A percentile compares a stretch with the other conserved stretches of the same genome.
Conservation (phyloP, 2,113 vertebrate species). For the Gymnogyps californianus region DNA sequence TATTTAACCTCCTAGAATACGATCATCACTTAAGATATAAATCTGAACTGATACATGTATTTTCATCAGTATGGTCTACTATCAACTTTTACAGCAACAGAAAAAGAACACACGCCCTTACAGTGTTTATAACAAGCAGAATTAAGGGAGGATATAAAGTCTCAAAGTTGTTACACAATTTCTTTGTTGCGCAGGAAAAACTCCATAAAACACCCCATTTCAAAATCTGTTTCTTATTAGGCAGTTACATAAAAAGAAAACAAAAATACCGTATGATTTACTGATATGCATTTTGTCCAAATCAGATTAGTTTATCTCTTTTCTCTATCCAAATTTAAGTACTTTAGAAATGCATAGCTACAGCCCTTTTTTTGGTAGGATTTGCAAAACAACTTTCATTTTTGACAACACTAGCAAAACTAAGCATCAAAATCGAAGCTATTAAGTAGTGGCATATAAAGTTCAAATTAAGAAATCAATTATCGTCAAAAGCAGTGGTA, state of each 20-base stretch:
- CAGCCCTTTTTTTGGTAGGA: background rate
- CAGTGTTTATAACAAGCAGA: background rate
- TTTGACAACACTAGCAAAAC: background rate
- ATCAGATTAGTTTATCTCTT: conserved; percentile 10
- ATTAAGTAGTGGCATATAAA: background rate
- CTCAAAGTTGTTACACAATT: background rate
- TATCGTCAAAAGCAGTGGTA: background rate
- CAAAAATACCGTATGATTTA: background rate
- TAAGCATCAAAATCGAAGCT: background rate
- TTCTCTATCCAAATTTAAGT: background rate
- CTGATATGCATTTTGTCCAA: background rate
- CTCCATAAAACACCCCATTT: background rate
- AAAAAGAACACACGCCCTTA: background rate
- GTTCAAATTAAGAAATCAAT: background rate
- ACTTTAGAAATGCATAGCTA: background rate
- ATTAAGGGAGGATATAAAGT: background rate
- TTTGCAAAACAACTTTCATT: background rate
- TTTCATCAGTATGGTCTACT: background rate
- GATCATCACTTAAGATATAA: background rate
- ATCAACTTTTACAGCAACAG: background rate
- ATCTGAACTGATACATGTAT: background rate
- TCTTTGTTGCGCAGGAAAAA: conserved; percentile 12
- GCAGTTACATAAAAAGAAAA: background rate
- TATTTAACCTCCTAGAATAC: background rate
- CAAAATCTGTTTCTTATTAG: conserved; percentile 36